Evolutionary conservation across 2,888 invertebrate species (phyloP), one percentile per base, ranked within the genome.

Genomic region (Perdita meconis): DNA sequence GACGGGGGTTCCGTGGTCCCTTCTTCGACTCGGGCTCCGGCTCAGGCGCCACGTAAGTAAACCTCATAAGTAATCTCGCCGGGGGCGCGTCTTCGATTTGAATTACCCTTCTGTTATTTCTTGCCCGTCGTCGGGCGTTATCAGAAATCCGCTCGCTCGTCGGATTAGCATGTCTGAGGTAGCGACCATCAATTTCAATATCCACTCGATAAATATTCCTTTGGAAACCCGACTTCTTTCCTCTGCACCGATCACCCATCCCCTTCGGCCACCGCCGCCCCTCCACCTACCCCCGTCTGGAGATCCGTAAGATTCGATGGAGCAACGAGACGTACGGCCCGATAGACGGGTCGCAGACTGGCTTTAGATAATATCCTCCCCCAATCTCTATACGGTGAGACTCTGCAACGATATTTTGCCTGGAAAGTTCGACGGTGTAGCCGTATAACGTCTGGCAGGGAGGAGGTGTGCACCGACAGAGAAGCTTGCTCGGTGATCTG

Each of bases 151-250:
- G 81, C 80, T 83, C 82, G 81, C 84, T 85, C 86, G 82, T 80
- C 86, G 85, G 89, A 89, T 89, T 89, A 89, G 88, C 89, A 88
- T 89, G 89, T 88, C 89, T 87, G 87, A 88, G 88, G 87, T 86
- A 87, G 83, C 83, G 82, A 78, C 89, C 85, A 89, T 89, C 89
- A 87, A 89, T 89, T 89, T 89, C 89, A 89, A 89, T 89, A 89
- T 89, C 87, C 89, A 86, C 85, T 87, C 88, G 86, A 89, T 89
- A 89, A 89, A 89, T 89, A 89, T 89, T 87, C 88, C 86, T 88
- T 87, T 86, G 88, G 88, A 86, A 47, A 80, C 80, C 82, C 79
- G 80, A 81, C 81, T 81, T 81, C 80, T 84, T 78, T 81, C 80
- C 80, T 73, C 78, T 68, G 71, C 75, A 30, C 67, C 78, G 78